Evolutionary conservation across 2,797 vertebrate genomes (phyloP), one percentile per base, ranked within the genome.

Genomic region (Artibeus jamaicensis): DNA sequence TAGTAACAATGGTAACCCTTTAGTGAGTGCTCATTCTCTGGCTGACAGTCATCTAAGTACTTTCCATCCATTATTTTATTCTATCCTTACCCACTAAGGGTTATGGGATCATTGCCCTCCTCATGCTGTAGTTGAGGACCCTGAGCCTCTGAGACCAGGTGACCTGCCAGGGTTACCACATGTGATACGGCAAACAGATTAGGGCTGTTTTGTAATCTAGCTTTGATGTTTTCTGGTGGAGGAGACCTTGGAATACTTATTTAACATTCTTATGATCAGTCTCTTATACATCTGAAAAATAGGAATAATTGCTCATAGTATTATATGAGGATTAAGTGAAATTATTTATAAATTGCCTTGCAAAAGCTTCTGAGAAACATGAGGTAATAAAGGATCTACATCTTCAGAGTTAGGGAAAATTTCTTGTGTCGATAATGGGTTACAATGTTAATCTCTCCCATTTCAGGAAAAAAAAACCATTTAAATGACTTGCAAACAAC

Each of bases 211-310:
- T 50, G 9, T 83, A 67, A 73, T 42, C 57, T 3, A 76, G 21
- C 8, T 68, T 86, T 65, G 57, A 89, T 5, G 24, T 78, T 24
- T 92, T n/a, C 37, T 82, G 34, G 19, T 53, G 65, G 81, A 96
- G 9, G 3, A 79, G 65, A 71, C 39, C 7, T 83, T 83, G 9
- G 44, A n/a, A 53, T 70, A 48, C 85, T 96, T 86, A 91, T 90
- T 89, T 79, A 77, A 74, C 6, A 81, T 32, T 12, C 22, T 93
- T 62, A 68, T 44, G 29, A 68, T 77, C 26, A 81, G 2, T 85
- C 14, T 91, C 24, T 74, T 95, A 86, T 76, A 53, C 19, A 48
- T 79, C 16, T 91, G 24, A 89, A 91, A 89, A 94, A 68, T 65
- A 71, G 16, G 22, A 85, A 74, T 92, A 85, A 78, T 55, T 67